A percentile compares a stretch with the other conserved stretches of the same genome.
Conservation (phyloP, 1,140 invertebrate species). For the Arctopsyche grandis region DNA sequence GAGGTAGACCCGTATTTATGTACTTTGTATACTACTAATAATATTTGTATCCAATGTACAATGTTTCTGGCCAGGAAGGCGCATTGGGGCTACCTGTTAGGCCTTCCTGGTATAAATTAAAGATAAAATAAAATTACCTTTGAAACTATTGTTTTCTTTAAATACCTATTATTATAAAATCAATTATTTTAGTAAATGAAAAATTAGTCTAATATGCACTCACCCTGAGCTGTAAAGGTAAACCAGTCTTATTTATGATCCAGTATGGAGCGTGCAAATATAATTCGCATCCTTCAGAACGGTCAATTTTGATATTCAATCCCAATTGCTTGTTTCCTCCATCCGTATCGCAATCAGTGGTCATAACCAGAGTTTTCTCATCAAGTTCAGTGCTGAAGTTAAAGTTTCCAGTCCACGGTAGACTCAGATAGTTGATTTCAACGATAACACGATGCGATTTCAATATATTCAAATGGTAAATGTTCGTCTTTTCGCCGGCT, state of each 20-base stretch:
- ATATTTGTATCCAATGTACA: too few species aligned
- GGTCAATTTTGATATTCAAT: conserved; percentile 73
- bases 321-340: conserved; percentile 74
- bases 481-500: conserved; percentile 75
- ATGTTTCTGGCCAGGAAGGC: too few species aligned
- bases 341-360: conserved; percentile 73
- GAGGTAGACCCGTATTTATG: too few species aligned
- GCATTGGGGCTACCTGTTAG: too few species aligned
- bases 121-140: too few species aligned
- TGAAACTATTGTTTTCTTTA: too few species aligned
- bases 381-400: conserved; percentile 76
- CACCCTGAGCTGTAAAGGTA: conserved; percentile 82
- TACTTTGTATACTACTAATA: too few species aligned
- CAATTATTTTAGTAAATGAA: too few species aligned
- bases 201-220: too few species aligned
- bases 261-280: conserved; percentile 87
- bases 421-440: conserved; percentile 75
- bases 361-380: conserved; percentile 72
- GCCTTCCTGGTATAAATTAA: too few species aligned
- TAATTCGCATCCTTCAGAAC: conserved; percentile 71
- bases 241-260: conserved; percentile 89
- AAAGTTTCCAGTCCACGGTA: conserved; percentile 76
- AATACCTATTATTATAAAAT: too few species aligned
- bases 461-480: conserved; percentile 73
- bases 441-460: conserved; percentile 70